Conservation (phyloP, 2,888 invertebrate genomes). For the Perithous albicinctus region DNA sequence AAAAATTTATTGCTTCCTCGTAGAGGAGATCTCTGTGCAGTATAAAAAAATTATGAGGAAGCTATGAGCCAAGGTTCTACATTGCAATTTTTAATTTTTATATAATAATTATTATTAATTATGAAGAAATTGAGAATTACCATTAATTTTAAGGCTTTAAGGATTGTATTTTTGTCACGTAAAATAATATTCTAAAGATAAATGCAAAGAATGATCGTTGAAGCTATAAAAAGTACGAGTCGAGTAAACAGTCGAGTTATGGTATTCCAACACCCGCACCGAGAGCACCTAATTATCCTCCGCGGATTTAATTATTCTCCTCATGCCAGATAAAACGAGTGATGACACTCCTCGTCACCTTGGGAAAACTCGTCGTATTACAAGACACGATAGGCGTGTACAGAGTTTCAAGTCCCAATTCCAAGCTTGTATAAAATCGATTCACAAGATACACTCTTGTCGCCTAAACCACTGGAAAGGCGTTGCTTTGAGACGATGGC, state of each 20-base stretch:
- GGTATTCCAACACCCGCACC: background rate
- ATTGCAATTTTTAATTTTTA: too few relatives aligned
- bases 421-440: slow-evolving; percentile 25
- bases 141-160: background rate
- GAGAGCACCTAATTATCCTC: background rate
- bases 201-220: background rate
- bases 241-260: background rate
- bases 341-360: slow-evolving; percentile 48
- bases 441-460: background rate
- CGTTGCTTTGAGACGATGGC: slow-evolving; percentile 16
- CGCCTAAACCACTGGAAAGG: slow-evolving; percentile 4
- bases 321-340: slow-evolving; percentile 41
- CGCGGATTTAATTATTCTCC: slow-evolving; percentile 32
- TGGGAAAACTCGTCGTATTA: slow-evolving; percentile 49
- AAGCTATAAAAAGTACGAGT: background rate
- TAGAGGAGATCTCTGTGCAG: too few relatives aligned
- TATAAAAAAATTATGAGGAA: too few relatives aligned
- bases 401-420: slow-evolving; percentile 50
- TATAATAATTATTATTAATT: too few relatives aligned
- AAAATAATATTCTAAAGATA: background rate
- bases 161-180: background rate
- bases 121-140: too few relatives aligned
- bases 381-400: slow-evolving; percentile 30
- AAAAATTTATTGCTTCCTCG: too few relatives aligned
- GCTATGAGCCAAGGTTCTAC: too few relatives aligned